Base-by-base conservation (phyloP, 2,113 vertebrate genomes). In the Psittacara wagleri region DNA sequence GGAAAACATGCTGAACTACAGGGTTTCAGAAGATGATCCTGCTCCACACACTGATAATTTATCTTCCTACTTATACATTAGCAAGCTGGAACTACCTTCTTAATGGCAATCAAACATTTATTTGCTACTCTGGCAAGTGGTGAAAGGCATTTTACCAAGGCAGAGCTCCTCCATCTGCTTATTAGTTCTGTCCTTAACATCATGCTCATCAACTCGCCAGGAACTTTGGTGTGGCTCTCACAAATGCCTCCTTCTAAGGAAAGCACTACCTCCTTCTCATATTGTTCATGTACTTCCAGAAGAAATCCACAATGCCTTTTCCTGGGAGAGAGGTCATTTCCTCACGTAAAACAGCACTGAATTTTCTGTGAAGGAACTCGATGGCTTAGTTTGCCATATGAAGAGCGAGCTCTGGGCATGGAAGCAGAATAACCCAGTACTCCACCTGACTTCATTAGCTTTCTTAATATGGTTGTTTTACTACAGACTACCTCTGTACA, bases 391-490 rank as follows among this genome's bases (percentile, higher is more conserved):
- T 9, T 5, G 13, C 13, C 18, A 1, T 7, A 6, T 10, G 67
- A 8, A 11, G 46, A 43, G 8, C 25, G 3, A 12, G 11, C 51
- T 19, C 16, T 33, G 3, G 52, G 46, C 39, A 15, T 1, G 2
- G 43, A 20, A 33, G 44, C 28, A 57, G 43, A n/a, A 16, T 0
- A 23, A 11, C 25, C 52, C 39, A 4, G 20, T 1, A 20, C 14
- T 59, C 64, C 52, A 24, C 14, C 49, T 12, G 22, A 3, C 16
- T 4, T 10, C 13, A 25, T 28, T 5, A 6, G 11, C 19, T 22
- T 54, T 37, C 20, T 17, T 7, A 5, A 4, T 2, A 4, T 0
- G 4, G 7, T 4, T 10, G 7, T 17, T 75, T 12, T 55, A 1
- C 69, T 33, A 12, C 72, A 6, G 48, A 52, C 23, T 0, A 23